Conservation (phyloP, 2,888 invertebrate species). For the Melanargia galathea region DNA sequence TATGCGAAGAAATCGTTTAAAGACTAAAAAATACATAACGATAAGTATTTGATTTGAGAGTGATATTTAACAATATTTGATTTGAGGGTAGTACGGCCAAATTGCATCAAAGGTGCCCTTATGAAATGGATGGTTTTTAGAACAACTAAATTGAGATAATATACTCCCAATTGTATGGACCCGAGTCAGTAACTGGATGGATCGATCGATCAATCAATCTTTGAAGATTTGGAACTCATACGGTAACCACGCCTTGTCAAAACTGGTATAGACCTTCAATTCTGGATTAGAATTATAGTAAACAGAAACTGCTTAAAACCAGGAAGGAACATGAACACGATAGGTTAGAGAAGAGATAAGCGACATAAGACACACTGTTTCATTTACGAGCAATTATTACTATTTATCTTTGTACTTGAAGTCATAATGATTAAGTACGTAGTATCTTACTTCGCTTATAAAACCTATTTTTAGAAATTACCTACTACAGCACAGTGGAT, state of each 20-base stretch:
- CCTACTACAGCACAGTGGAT: neutral
- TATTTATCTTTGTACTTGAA: conserved; percentile 1
- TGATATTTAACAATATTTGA: neutral
- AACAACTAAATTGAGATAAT: too few species aligned
- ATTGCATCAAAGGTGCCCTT: neutral
- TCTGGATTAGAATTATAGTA: conserved; percentile 1
- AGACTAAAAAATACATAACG: neutral
- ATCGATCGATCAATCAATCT: too few species aligned
- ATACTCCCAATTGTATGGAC: too few species aligned
- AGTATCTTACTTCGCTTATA: neutral
- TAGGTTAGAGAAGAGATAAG: conserved; percentile 3
- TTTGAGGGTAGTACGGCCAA: neutral
- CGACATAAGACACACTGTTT: conserved; percentile 4
- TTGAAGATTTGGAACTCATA: neutral
- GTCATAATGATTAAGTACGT: neutral
- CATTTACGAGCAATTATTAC: conserved; percentile 1
- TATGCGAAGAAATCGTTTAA: conserved; percentile 15
- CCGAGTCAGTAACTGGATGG: neutral
- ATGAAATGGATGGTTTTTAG: too few species aligned
- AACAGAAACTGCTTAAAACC: neutral
- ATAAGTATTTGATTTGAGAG: too few species aligned
- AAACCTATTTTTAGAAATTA: neutral
- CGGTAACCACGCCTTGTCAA: neutral
- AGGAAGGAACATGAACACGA: neutral
- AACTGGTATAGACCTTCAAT: neutral